Conservation (phyloP, 2,888 invertebrate genomes). For the Drosophila eohydei region DNA sequence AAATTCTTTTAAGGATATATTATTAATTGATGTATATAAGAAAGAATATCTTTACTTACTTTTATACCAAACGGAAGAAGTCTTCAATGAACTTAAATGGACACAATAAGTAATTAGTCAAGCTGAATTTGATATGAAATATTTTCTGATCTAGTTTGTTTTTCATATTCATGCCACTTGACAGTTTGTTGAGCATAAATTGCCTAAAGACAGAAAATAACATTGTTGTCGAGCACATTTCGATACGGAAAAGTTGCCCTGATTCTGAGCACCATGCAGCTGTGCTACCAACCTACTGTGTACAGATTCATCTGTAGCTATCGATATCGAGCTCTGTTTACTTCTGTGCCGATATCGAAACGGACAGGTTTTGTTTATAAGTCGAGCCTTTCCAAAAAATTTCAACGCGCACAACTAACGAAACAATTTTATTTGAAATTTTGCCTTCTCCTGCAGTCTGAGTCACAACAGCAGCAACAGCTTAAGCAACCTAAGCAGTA, state of each 20-base stretch:
- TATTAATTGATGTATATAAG: not conserved
- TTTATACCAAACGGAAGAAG: not conserved
- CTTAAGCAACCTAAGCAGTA: slow-evolving; percentile 47
- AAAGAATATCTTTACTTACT: not conserved
- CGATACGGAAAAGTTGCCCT: slow-evolving; percentile 20
- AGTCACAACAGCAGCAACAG: slow-evolving; percentile 60
- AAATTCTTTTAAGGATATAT: not conserved
- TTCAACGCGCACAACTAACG: slow-evolving; percentile 22
- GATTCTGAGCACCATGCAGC: slow-evolving; percentile 25
- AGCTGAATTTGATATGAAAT: not conserved
- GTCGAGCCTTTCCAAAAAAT: slow-evolving; percentile 4
- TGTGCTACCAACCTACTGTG: slow-evolving; percentile 8
- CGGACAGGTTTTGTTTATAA: slow-evolving; percentile 18
- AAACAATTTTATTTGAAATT: not conserved
- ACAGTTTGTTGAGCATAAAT: slow-evolving; percentile 9
- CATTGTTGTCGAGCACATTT: not conserved
- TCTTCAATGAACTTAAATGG: not conserved
- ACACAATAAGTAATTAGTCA: slow-evolving; percentile 3
- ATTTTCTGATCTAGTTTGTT: slow-evolving; percentile 14
- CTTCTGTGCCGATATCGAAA: slow-evolving; percentile 13
- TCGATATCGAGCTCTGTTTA: slow-evolving; percentile 23
- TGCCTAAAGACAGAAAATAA: not conserved
- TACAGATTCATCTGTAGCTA: slow-evolving; percentile 14
- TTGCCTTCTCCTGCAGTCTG: slow-evolving; percentile 30
- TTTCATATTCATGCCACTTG: not conserved